Conservation (phyloP, 2,888 invertebrate species). For the Phalera bucephala region DNA sequence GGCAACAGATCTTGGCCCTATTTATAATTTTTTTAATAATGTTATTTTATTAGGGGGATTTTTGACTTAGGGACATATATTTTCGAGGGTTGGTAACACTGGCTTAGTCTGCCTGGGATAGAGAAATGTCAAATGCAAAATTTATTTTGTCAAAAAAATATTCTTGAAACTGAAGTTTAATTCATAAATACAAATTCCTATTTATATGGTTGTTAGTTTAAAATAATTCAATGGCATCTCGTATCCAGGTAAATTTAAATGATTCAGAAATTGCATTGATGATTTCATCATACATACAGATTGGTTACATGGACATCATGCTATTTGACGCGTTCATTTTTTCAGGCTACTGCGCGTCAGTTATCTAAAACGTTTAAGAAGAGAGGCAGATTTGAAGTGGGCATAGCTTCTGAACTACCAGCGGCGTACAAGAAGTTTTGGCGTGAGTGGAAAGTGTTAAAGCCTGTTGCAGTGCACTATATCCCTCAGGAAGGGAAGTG, state of each 20-base stretch:
- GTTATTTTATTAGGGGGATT: too few relatives aligned
- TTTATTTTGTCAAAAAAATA: conserved; percentile 8
- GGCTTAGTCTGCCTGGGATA: too few relatives aligned
- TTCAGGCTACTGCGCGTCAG: conserved; percentile 73
- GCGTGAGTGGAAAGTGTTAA: conserved; percentile 90
- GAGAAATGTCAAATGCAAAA: conserved; percentile 15
- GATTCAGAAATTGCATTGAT: neutral
- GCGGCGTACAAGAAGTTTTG: conserved; percentile 93
- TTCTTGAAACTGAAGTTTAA: conserved; percentile 11
- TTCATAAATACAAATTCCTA: conserved; percentile 10
- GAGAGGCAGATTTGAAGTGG: conserved; percentile 84
- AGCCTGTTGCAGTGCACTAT: conserved; percentile 86
- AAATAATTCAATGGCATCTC: conserved; percentile 67
- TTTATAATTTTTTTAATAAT: too few relatives aligned
- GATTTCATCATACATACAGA: conserved; percentile 40
- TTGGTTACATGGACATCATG: conserved; percentile 37
- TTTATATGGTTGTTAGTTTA: conserved; percentile 35
- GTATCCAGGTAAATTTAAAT: conserved; percentile 52
- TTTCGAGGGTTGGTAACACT: too few relatives aligned
- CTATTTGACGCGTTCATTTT: conserved; percentile 33
- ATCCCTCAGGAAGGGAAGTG: conserved; percentile 89
- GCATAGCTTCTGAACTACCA: conserved; percentile 87
- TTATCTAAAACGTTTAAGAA: conserved; percentile 77
- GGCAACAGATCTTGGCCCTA: too few relatives aligned
- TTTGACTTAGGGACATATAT: too few relatives aligned